Base-by-base conservation (phyloP, 2,797 vertebrate genomes). In the Poliocrania exsul region DNA sequence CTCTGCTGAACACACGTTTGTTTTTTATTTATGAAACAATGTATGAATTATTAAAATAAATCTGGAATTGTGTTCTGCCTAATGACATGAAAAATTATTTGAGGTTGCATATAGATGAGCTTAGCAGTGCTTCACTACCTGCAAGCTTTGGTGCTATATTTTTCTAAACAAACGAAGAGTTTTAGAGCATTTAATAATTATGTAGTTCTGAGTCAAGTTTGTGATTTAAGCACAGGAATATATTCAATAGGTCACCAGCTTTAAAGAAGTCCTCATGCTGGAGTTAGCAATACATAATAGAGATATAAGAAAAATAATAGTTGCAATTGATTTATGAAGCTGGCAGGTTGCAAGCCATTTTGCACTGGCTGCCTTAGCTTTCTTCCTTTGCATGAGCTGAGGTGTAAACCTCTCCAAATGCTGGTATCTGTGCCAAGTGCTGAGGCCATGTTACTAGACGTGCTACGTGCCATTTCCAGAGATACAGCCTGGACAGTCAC, bases 1-100 rank as follows among this genome's bases (percentile, higher is more conserved):
- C 96, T 97, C 90, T 94, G 84, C 96, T 97, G 97, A 97, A 97
- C 92, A 96, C 95, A 94, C 66, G 20, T 97, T 98, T 96, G 93
- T 97, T 97, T 98, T 97, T 97, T 98, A 98, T 98, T 98, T 98
- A 98, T 98, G 98, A 98, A 98, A 97, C 95, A 95, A 95, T 23
- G 56, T 96, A 97, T 98, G 96, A 97, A 98, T 98, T 98, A 98
- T 98, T 98, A 97, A 98, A 97, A 97, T 94, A 97, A 96, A 98
- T 94, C 96, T 80, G 78, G 17, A 88, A 96, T 95, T 92, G 86
- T 96, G 95, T 97, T 97, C 93, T 95, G 97, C 94, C 97, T 98
- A 98, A 98, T 98, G 97, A 96, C 95, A 97, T 96, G 97, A 97
- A 98, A 98, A 98, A 98, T 97, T 96, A 96, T 97, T 97, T 97